phyloP scores from a whole-genome alignment of 1,140 invertebrate genomes.

The Bicyclus anynana region DNA sequence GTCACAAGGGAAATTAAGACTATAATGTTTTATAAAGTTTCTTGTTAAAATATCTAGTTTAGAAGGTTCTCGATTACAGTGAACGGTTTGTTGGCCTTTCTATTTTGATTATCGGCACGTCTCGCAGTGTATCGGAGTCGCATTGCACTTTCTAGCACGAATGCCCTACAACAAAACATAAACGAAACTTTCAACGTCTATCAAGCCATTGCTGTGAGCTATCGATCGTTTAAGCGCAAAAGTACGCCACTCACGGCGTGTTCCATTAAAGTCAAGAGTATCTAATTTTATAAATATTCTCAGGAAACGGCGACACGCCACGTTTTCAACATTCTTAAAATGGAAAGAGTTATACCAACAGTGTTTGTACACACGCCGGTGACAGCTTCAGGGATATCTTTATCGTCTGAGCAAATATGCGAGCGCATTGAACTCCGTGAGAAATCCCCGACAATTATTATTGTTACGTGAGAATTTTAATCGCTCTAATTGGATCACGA shows the following conservation, averaged over 20 bases:
- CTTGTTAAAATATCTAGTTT: neutral
- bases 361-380: slow-evolving; percentile 39
- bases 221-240: neutral
- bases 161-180: slow-evolving; percentile 40
- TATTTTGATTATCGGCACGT: slow-evolving; percentile 37
- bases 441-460: slow-evolving; percentile 5
- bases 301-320: slow-evolving; percentile 43
- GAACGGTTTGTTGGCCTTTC: slow-evolving; percentile 14
- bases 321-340: slow-evolving; percentile 36
- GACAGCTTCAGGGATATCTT: slow-evolving; percentile 34
- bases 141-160: slow-evolving; percentile 54
- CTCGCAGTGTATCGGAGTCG: slow-evolving; percentile 44
- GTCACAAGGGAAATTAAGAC: neutral
- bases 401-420: slow-evolving; percentile 32
- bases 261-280: slow-evolving; percentile 14
- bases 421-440: slow-evolving; percentile 22
- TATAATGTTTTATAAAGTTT: neutral
- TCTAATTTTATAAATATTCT: slow-evolving; percentile 41
- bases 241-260: slow-evolving; percentile 4
- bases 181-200: slow-evolving; percentile 42
- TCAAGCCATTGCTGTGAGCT: slow-evolving; percentile 9
- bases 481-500: slow-evolving; percentile 4
- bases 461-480: slow-evolving; percentile 6
- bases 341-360: slow-evolving; percentile 38
- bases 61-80: slow-evolving; percentile 3